phyloP scores from a whole-genome alignment of 2,797 vertebrate genomes.

The Onychomys arenicola region DNA sequence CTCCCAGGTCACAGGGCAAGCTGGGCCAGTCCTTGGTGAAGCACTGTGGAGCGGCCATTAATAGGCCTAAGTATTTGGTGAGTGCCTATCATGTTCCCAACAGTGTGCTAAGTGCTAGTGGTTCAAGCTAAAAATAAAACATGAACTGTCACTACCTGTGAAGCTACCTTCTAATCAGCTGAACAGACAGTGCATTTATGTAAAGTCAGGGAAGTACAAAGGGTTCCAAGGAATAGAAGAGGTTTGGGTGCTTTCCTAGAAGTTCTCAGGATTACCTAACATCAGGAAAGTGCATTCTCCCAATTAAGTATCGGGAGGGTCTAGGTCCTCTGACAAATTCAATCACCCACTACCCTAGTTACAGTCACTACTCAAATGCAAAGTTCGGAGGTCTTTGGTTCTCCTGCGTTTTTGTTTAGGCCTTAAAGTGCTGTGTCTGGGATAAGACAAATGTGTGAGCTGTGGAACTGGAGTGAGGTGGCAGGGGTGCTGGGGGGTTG shows the following conservation, averaged over 20 bases:
- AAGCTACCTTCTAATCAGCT: background rate
- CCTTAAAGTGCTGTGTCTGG: background rate
- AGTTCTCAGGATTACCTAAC: conserved; percentile 6
- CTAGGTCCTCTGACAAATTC: background rate
- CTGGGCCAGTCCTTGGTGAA: background rate
- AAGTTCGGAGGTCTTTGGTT: background rate
- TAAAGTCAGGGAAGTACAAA: background rate
- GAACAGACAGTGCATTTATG: background rate
- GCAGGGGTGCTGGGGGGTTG: background rate
- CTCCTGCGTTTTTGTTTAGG: background rate
- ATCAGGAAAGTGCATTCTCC: background rate
- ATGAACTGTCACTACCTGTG: background rate
- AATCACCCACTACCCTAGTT: background rate
- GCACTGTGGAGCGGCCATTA: background rate
- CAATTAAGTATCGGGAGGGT: background rate
- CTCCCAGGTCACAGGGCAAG: too few relatives aligned
- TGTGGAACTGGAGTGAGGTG: background rate
- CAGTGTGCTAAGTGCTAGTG: background rate
- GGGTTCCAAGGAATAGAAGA: background rate
- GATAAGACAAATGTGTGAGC: background rate
- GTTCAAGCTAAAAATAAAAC: background rate
- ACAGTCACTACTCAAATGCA: background rate
- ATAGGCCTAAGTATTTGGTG: background rate
- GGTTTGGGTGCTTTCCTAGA: conserved; percentile 34
- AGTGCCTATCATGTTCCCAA: background rate